Percentiles rank a stretch among this genome's conserved stretches.
Conservation (phyloP, 2,797 vertebrate species). For the Erethizon dorsatum region DNA sequence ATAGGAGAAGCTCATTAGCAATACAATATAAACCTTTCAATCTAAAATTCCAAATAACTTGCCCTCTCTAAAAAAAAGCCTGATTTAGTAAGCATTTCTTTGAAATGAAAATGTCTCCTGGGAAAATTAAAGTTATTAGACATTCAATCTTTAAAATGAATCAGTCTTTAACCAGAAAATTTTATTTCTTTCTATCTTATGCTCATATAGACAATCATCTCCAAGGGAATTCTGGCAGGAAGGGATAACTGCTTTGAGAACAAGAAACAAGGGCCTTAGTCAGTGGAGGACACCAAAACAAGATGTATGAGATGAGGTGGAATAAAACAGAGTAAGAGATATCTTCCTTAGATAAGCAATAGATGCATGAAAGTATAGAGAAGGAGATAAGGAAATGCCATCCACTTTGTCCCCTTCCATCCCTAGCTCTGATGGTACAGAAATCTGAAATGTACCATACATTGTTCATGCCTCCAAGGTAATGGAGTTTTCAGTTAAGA, state of each 20-base stretch:
- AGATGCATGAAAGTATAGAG: neutral
- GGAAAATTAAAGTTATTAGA: conserved; percentile 39
- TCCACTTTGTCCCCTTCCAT: conserved; percentile 26
- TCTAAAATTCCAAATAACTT: conserved; percentile 64
- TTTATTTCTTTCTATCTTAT: conserved; percentile 5
- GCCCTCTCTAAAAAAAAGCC: neutral
- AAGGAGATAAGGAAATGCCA: neutral
- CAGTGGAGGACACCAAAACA: neutral
- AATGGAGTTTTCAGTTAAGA: conserved; percentile 64
- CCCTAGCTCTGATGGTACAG: neutral
- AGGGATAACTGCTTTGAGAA: conserved; percentile 60
- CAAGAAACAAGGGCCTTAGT: neutral
- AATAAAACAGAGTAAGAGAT: neutral
- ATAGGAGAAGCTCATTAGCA: neutral
- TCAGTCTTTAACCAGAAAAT: conserved; percentile 59
- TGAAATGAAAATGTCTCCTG: conserved; percentile 51
- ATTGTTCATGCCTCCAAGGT: conserved; percentile 38
- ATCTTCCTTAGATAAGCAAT: conserved; percentile 41
- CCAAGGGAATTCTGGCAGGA: conserved; percentile 33
- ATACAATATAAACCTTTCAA: conserved; percentile 12
- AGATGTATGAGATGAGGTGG: neutral
- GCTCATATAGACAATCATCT: neutral
- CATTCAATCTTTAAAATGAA: conserved; percentile 54
- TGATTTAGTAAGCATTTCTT: conserved; percentile 55
- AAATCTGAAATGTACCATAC: conserved; percentile 30